Evolutionary conservation across 2,888 invertebrate genomes (phyloP).

Genomic region (Clanis bilineata): DNA sequence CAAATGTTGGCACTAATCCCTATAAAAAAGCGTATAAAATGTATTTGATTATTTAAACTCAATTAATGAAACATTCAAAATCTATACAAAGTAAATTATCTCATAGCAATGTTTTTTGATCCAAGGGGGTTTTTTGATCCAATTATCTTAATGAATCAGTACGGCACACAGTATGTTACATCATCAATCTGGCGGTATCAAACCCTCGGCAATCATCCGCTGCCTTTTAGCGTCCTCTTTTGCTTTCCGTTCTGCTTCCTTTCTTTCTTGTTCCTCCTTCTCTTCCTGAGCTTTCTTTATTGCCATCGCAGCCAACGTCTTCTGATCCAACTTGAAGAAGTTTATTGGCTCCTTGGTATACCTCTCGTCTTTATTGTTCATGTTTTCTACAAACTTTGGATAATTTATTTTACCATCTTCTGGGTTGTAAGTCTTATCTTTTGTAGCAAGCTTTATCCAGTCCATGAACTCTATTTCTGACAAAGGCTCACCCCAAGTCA

Average conservation of each 20-base stretch:
- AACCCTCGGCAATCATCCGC: conserved; percentile 65
- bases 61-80: neutral
- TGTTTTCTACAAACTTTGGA: conserved; percentile 67
- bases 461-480: conserved; percentile 64
- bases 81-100: neutral
- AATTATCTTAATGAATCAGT: neutral
- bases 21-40: neutral
- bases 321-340: conserved; percentile 73
- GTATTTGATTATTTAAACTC: neutral
- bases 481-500: conserved; percentile 68
- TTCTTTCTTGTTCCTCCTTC: conserved; percentile 54
- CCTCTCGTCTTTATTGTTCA: conserved; percentile 64
- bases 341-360: conserved; percentile 68
- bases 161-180: no score
- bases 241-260: conserved; percentile 57
- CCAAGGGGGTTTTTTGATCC: neutral
- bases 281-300: conserved; percentile 65
- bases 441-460: conserved; percentile 56
- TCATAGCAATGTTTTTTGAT: neutral
- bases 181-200: conserved; percentile 36
- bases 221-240: conserved; percentile 63
- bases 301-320: conserved; percentile 69
- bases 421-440: conserved; percentile 59
- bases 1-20: neutral
- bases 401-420: conserved; percentile 58